phyloP scores from a whole-genome alignment of 2,113 vertebrate genomes.

The Malurus alboscapulatus region DNA sequence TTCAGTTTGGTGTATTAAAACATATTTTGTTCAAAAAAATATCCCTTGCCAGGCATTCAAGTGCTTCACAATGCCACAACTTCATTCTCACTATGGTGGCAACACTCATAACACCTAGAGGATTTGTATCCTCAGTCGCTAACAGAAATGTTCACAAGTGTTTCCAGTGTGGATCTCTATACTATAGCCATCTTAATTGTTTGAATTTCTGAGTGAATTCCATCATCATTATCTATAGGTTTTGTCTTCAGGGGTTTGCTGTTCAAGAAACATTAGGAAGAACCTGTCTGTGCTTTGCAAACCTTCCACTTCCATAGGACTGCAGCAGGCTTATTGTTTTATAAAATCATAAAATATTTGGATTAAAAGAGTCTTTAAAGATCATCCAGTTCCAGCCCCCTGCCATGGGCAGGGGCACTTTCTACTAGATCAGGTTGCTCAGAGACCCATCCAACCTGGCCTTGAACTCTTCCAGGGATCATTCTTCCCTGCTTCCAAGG shows the following conservation, averaged over 20 bases:
- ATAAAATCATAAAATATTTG: not conserved
- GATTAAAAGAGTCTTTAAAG: not conserved
- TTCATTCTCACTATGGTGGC: not conserved
- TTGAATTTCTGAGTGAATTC: not conserved
- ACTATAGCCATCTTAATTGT: not conserved
- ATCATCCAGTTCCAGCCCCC: fast-evolving
- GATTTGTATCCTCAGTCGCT: not conserved
- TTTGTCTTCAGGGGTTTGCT: not conserved
- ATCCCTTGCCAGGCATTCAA: not conserved
- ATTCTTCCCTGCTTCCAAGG: too few relatives aligned
- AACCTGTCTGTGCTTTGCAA: not conserved
- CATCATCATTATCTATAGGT: not conserved
- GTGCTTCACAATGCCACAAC: not conserved
- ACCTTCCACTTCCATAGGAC: not conserved
- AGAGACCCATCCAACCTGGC: not conserved
- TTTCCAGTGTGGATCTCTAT: not conserved
- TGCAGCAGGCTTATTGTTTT: not conserved
- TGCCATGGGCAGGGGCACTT: not conserved
- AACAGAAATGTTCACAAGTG: not conserved
- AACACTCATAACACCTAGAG: not conserved
- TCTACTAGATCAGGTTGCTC: not conserved
- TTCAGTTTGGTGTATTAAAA: not conserved
- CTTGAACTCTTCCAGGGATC: not conserved
- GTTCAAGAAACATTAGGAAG: not conserved
- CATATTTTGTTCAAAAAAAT: not conserved